Conservation (phyloP, 2,888 invertebrate species). For the Gonocerus acuteangulatus region DNA sequence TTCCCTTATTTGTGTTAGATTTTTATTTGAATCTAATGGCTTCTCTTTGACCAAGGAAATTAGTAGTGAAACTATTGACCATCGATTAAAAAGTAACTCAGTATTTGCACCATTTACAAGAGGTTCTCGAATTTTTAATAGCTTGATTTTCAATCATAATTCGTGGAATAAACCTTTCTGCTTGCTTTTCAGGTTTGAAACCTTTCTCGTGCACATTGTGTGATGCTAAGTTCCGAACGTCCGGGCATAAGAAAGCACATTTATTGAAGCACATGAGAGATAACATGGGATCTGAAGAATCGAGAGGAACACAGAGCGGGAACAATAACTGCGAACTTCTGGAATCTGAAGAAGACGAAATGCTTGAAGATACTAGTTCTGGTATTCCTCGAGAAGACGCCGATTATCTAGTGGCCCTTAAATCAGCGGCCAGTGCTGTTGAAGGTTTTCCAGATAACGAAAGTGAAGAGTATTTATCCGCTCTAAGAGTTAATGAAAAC, state of each 20-base stretch:
- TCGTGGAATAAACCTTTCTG: too few relatives aligned
- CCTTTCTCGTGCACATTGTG: constrained; percentile 56
- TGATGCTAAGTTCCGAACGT: constrained; percentile 55
- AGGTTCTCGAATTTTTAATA: too few relatives aligned
- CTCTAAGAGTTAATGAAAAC: background rate
- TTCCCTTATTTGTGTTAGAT: too few relatives aligned
- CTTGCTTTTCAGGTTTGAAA: constrained; percentile 46
- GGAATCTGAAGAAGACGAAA: background rate
- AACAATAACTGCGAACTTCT: background rate
- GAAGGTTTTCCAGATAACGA: background rate
- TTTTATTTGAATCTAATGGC: too few relatives aligned
- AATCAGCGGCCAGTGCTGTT: background rate
- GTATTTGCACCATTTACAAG: too few relatives aligned
- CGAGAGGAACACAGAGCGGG: background rate
- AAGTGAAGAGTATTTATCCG: background rate
- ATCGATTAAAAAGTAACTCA: too few relatives aligned
- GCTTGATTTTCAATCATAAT: too few relatives aligned
- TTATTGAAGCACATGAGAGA: constrained; percentile 39
- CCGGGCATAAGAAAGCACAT: constrained; percentile 59
- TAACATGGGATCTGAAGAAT: background rate
- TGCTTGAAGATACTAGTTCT: background rate
- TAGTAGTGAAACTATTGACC: too few relatives aligned
- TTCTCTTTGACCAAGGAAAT: too few relatives aligned
- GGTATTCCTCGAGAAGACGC: background rate
- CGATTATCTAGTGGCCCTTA: background rate